These are phyloP conservation scores for Micromussa lordhowensis DNA, from an alignment of 92 coral and sea anemone species.

Conservation along the genomic window DNA sequence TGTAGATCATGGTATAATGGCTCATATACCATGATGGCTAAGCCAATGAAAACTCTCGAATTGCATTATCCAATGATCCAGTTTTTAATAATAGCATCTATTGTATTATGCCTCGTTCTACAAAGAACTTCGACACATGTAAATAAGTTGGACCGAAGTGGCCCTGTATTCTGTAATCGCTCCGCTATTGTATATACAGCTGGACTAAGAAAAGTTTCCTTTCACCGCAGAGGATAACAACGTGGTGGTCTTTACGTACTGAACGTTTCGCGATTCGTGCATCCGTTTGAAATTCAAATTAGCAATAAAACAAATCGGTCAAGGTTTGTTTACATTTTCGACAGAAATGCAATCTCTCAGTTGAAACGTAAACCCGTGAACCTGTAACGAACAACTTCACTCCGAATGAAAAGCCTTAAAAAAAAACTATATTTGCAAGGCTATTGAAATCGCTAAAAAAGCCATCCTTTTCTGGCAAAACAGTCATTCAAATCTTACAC, in stretches of 20 bases:
- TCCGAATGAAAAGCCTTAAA: neutral
- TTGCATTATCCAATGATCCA: no score
- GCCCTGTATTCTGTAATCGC: no score
- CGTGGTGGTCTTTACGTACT: neutral
- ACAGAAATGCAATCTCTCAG: neutral
- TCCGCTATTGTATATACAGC: neutral
- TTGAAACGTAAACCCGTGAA: neutral
- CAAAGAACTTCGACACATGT: no score
- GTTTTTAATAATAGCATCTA: no score
- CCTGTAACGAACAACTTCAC: neutral
- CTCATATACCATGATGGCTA: no score
- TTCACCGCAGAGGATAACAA: neutral
- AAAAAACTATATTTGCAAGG: neutral
- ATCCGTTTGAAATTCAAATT: neutral
- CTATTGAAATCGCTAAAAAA: neutral
- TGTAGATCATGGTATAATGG: no score
- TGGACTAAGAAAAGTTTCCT: neutral
- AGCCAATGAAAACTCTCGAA: no score
- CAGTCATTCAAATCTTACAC: neutral
- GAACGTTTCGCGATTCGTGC: no score
- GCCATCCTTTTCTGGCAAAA: neutral
- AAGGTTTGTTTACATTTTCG: conserved; percentile 10
- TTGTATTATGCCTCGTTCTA: no score
- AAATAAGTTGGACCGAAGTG: no score
- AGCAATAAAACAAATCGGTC: neutral